phyloP scores from a whole-genome alignment of 92 coral and sea anemone genomes.

The Parazoanthus atlanticus region DNA sequence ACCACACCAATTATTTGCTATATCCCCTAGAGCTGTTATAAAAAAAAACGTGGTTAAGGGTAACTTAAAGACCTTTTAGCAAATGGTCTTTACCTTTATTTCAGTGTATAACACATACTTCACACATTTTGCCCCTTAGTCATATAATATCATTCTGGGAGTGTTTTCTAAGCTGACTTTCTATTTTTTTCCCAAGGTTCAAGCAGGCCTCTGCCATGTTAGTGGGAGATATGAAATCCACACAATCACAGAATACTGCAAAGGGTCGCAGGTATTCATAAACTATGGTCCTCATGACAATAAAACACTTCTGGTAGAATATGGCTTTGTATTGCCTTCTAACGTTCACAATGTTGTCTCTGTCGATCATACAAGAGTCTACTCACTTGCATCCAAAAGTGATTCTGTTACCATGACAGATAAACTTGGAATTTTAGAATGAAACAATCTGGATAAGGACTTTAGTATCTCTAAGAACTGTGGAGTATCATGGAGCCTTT shows the following conservation, averaged over 20 bases:
- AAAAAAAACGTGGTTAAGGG: no score
- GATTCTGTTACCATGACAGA: slow-evolving; percentile 30
- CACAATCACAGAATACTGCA: slow-evolving; percentile 67
- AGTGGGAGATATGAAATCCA: slow-evolving; percentile 65
- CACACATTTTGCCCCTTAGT: no score
- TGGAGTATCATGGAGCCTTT: slow-evolving; percentile 86
- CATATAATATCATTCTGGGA: not conserved
- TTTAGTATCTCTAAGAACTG: slow-evolving; percentile 60
- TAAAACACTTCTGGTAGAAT: slow-evolving; percentile 78
- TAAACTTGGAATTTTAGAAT: slow-evolving; percentile 58
- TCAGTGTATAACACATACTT: no score
- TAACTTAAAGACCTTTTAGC: no score
- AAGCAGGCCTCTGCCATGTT: slow-evolving; percentile 67
- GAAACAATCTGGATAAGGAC: slow-evolving; percentile 65
- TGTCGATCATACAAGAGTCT: slow-evolving; percentile 46
- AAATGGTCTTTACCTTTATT: no score
- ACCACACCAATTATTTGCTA: no score
- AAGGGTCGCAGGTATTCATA: slow-evolving; percentile 82
- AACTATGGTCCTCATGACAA: slow-evolving; percentile 96
- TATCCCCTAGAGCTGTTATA: no score
- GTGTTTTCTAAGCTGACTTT: not conserved
- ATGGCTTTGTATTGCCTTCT: slow-evolving; percentile 85
- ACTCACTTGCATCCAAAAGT: slow-evolving; percentile 40
- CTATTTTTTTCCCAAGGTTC: slow-evolving; percentile 53
- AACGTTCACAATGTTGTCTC: slow-evolving; percentile 68